A percentile compares a stretch with the other conserved stretches of the same genome.
Conservation (phyloP, 2,797 vertebrate genomes). For the Denticeps clupeoides region DNA sequence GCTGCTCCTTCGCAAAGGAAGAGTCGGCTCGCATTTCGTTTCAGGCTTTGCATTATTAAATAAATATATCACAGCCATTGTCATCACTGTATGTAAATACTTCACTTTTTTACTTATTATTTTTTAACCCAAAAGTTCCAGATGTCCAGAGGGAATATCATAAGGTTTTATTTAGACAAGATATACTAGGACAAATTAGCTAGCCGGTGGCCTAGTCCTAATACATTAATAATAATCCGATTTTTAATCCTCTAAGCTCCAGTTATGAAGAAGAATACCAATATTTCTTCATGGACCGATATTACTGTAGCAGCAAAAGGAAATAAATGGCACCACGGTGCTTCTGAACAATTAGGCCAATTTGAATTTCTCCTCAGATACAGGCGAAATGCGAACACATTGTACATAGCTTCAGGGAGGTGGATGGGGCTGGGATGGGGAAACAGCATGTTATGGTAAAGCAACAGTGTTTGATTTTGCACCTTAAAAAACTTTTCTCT, state of each 20-base stretch:
- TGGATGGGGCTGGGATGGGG: neutral
- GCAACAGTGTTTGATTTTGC: conserved; percentile 53
- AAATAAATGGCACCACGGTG: conserved; percentile 21
- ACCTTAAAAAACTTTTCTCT: conserved; percentile 48
- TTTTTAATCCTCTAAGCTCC: too few species aligned
- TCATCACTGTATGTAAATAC: conserved; percentile 30
- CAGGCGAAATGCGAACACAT: conserved; percentile 44
- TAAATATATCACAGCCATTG: neutral
- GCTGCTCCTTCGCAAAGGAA: conserved; percentile 12
- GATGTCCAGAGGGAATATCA: too few species aligned
- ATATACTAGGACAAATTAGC: too few species aligned
- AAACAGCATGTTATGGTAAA: conserved; percentile 11
- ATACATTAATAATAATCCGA: too few species aligned
- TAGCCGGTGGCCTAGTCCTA: too few species aligned
- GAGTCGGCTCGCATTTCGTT: conserved; percentile 6
- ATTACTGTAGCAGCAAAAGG: neutral
- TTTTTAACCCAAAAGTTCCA: conserved; percentile 12
- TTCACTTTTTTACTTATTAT: conserved; percentile 12
- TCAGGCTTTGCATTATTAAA: conserved; percentile 3
- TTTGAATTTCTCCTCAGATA: too few species aligned
- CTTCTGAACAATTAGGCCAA: too few species aligned
- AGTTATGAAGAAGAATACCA: too few species aligned
- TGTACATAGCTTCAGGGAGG: conserved; percentile 34
- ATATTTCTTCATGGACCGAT: conserved; percentile 3
- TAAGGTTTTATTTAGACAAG: too few species aligned